Evolutionary conservation across 2,888 invertebrate genomes (phyloP).

Genomic region (Mythimna vitellina): DNA sequence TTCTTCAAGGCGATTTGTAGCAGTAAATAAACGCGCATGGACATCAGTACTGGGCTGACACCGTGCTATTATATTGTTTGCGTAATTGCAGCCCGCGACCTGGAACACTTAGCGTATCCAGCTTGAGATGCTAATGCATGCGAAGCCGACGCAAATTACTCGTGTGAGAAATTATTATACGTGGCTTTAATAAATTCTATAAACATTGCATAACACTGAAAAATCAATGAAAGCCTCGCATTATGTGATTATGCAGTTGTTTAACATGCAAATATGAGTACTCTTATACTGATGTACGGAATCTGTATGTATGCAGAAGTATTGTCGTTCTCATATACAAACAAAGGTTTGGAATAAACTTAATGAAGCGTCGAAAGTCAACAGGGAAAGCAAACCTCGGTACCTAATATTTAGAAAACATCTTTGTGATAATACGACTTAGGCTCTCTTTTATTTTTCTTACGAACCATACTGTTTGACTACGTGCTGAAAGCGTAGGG

Average conservation of each 20-base stretch:
- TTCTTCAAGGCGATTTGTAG: slow-evolving; percentile 74
- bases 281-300: slow-evolving; percentile 55
- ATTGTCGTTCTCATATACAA: slow-evolving; percentile 71
- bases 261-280: slow-evolving; percentile 55
- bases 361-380: slow-evolving; percentile 83
- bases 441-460: slow-evolving; percentile 71
- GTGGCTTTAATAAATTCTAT: slow-evolving; percentile 41
- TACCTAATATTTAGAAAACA: slow-evolving; percentile 75
- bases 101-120: slow-evolving; percentile 76
- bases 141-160: slow-evolving; percentile 78
- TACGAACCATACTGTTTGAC: slow-evolving; percentile 58
- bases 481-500: slow-evolving; percentile 57
- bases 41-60: slow-evolving; percentile 77
- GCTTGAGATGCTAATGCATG: slow-evolving; percentile 81
- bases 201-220: slow-evolving; percentile 34
- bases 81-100: slow-evolving; percentile 82
- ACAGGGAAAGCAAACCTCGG: slow-evolving; percentile 72
- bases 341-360: slow-evolving; percentile 78
- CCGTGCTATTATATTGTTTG: slow-evolving; percentile 85
- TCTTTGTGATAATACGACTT: slow-evolving; percentile 72
- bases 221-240: slow-evolving; percentile 47
- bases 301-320: slow-evolving; percentile 64
- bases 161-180: slow-evolving; percentile 71
- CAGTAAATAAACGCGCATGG: slow-evolving; percentile 78
- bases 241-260: slow-evolving; percentile 42